Base-by-base conservation (phyloP, 2,113 vertebrate genomes). In the Pluvianellus socialis region DNA sequence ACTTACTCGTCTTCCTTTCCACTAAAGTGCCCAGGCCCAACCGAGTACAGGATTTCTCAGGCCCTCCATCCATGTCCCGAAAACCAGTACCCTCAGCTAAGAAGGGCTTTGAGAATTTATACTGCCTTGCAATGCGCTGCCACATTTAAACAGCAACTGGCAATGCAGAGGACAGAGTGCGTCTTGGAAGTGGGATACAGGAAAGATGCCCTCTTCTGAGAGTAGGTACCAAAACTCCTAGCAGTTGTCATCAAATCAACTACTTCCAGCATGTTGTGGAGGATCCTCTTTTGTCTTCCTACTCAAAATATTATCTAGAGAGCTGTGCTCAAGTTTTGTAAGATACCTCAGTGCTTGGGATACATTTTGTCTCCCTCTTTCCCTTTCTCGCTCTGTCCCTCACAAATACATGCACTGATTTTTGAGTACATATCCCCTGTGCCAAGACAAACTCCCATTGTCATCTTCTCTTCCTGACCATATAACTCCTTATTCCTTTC, bases 41-140 rank as follows among this genome's bases (percentile, higher is more conserved):
- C 28, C 10, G 14, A 85, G 79, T 4, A 71, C 13, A 71, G 13
- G 47, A 91, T 50, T 90, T 90, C 75, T 50, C 12, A 90, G 44
- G 38, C 30, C 61, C 8, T 18, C 42, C 33, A 58, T 19, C 50
- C 27, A 49, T 1, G 0, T 2, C 6, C 27, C 3, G 0, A 72
- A 91, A 53, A 2, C 1, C 28, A 52, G 18, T 16, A 45, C 9
- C 3, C 42, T 62, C 45, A 49, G 26, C 20, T 76, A 40, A 65
- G 20, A 92, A 12, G 9, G 2, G 14, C 32, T 86, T 59, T 47
- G 44, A 14, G 59, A 75, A 58, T 40, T 38, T 21, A 62, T 20
- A 47, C 14, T 16, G n/a, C 50, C n/a, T 63, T 47, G n/a, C 19
- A 55, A 65, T 38, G 19, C 8, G 30, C 33, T 38, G 16, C 30